Conservation (phyloP, 2,888 invertebrate species). For the Acleris laterana region DNA sequence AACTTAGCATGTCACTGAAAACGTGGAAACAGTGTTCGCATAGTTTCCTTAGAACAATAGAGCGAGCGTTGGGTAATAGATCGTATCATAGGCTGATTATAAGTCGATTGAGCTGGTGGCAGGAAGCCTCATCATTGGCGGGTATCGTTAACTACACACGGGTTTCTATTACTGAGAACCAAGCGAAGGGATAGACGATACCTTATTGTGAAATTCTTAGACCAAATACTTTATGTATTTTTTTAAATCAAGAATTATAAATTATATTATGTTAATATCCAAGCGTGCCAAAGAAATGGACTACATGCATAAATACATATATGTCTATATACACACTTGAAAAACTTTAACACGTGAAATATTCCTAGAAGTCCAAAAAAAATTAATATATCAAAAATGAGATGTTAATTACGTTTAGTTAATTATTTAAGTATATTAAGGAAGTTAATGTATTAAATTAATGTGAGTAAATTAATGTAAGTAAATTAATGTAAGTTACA, state of each 20-base stretch:
- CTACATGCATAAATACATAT: no score
- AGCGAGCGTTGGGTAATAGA: slow-evolving; percentile 50
- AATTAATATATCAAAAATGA: no score
- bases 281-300: no score
- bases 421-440: no score
- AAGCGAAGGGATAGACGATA: slow-evolving; percentile 10
- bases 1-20: slow-evolving; percentile 17
- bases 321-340: no score
- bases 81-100: slow-evolving; percentile 72
- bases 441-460: neutral
- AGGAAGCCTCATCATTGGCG: slow-evolving; percentile 63
- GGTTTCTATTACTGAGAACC: neutral
- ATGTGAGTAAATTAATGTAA: no score
- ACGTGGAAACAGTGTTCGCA: slow-evolving; percentile 8
- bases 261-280: no score
- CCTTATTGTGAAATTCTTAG: neutral
- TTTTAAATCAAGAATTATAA: no score
- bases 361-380: no score
- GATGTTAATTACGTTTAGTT: no score
- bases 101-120: slow-evolving; percentile 65
- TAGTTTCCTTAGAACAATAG: slow-evolving; percentile 17
- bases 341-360: no score
- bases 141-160: slow-evolving; percentile 50
- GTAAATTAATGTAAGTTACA: neutral
- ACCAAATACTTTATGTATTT: no score